A percentile compares a stretch with the other conserved stretches of the same genome.
Evolutionary conservation across 2,888 invertebrate genomes (phyloP).

Genomic region (Bellardia bayeri): DNA sequence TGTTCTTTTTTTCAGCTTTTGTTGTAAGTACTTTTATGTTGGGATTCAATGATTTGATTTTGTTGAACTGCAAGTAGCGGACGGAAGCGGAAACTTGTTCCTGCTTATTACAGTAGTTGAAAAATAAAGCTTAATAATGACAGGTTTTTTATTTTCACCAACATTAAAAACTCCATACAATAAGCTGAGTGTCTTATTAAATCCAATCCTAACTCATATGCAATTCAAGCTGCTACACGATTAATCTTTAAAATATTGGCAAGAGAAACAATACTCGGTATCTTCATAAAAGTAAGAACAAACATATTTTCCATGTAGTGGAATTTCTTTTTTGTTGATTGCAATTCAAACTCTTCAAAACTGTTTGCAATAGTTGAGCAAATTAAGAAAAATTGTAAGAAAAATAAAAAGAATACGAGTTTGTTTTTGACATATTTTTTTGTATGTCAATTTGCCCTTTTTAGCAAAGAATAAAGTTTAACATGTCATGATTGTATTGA

Average conservation of each 20-base stretch:
- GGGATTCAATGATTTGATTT: constrained; percentile 63
- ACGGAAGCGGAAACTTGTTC: constrained; percentile 68
- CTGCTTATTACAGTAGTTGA: constrained; percentile 27
- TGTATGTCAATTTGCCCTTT: constrained; percentile 5
- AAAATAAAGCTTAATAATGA: constrained; percentile 45
- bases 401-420: background rate
- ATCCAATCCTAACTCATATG: background rate
- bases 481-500: background rate
- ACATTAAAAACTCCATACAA: constrained; percentile 29
- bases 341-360: background rate
- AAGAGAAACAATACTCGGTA: constrained; percentile 15
- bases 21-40: constrained; percentile 35
- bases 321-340: background rate
- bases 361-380: constrained; percentile 19
- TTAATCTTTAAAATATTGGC: constrained; percentile 31
- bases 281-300: background rate
- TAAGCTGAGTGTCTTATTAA: constrained; percentile 21
- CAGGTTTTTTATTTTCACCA: background rate
- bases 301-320: background rate
- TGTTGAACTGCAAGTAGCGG: constrained; percentile 39
- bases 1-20: constrained; percentile 36
- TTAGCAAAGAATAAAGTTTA: constrained; percentile 39
- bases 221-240: constrained; percentile 37
- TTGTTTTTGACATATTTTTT: constrained; percentile 22
- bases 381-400: constrained; percentile 17